Base-by-base conservation (phyloP, 1,140 invertebrate genomes). In the Gyrodactylus salaris region DNA sequence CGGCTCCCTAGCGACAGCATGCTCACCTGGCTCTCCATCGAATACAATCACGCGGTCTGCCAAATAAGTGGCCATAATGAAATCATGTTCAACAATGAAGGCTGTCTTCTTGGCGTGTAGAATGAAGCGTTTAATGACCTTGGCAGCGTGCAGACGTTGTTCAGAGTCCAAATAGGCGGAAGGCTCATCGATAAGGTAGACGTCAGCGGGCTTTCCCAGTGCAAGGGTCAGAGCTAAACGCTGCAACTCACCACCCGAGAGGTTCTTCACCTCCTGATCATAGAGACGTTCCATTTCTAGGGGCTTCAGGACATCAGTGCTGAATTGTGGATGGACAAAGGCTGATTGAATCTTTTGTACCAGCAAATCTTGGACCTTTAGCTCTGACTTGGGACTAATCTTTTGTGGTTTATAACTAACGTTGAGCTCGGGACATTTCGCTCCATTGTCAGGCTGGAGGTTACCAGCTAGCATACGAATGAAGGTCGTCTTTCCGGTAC, bases 391-490 rank as follows among this genome's bases (percentile, higher is more conserved):
- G 0, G 95, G 94, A 77, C 91, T 95, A 77, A 99, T 98, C 80
- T 98, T 98, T 83, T 99, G 95, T 54, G 95, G 95, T 81, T 99
- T 99, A 83, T 99, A 99, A 81, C 92, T 97, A 77, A 99, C 94
- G 79, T 96, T 89, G 74, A 99, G 80, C 27, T 20, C 16, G 16
- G 72, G 54, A 25, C 54, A 74, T 75, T 78, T 80, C 86, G 85
- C 86, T 78, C 88, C 91, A 76, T 86, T 86, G 84, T 99, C 93
- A 20, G 93, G 87, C 76, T 87, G 84, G 76, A 98, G 82, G 78
- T 91, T 89, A 54, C 95, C 95, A 78, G 94, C 95, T 76, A 99
- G 83, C 88, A 99, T 91, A 78, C 91, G 84, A 78, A 99, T 99
- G 77, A 99, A 94, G 20, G 95, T 99, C 0, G 95, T 98, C 83